These are phyloP conservation scores for Brachylomia viminalis DNA, from an alignment of 2,888 invertebrate species.

Conservation along the genomic window DNA sequence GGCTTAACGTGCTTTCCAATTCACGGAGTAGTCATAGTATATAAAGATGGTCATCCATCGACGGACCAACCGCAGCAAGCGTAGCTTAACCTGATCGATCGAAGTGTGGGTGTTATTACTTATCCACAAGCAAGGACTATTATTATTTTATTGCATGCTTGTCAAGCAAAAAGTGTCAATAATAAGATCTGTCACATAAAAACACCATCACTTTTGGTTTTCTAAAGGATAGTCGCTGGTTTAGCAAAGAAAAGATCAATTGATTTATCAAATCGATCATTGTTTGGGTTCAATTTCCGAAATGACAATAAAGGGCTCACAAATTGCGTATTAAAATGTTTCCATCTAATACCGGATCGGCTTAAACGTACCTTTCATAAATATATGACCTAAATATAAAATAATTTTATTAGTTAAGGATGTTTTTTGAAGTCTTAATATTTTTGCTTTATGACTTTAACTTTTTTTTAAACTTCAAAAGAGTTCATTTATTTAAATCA, in stretches of 20 bases:
- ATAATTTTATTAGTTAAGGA: neutral
- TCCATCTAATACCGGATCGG: neutral
- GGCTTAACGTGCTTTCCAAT: too few species aligned
- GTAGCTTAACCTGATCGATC: too few species aligned
- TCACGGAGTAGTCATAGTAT: too few species aligned
- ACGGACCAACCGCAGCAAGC: too few species aligned
- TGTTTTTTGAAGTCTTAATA: neutral
- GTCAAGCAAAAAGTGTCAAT: neutral
- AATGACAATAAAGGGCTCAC: neutral
- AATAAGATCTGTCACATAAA: neutral
- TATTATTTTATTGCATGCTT: too few species aligned
- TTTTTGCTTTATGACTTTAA: neutral
- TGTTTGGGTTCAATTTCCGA: neutral
- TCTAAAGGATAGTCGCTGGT: neutral
- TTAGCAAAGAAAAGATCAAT: neutral
- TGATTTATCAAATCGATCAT: neutral
- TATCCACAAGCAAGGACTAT: too few species aligned
- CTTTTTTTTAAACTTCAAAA: neutral
- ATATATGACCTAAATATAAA: constrained; percentile 1
- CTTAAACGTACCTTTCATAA: neutral
- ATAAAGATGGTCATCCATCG: too few species aligned
- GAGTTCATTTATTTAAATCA: constrained; percentile 6
- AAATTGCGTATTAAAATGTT: constrained; percentile 10
- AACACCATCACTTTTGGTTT: too few species aligned
- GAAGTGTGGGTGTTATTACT: too few species aligned